Evolutionary conservation across 1,140 invertebrate species (phyloP).

Genomic region (Caerostris darwini): DNA sequence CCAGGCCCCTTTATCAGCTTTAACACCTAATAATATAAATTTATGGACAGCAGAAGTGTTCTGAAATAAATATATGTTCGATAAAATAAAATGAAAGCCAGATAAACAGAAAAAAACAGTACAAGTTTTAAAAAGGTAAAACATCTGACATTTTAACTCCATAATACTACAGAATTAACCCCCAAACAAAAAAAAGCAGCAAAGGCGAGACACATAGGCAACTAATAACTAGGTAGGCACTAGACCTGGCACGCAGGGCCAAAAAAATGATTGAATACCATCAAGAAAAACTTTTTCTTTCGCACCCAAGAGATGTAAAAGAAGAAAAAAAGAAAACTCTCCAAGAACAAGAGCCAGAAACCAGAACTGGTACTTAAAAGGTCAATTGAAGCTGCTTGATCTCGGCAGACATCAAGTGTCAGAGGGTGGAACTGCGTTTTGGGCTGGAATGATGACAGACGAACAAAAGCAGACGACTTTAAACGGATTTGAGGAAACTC

Average conservation of each 20-base stretch:
- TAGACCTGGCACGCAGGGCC: not conserved
- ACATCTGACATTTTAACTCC: no score
- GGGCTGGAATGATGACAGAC: not conserved
- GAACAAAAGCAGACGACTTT: not conserved
- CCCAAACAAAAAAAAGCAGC: not conserved
- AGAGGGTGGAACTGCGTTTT: conserved; percentile 10
- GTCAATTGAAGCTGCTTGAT: conserved; percentile 7
- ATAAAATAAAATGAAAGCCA: no score
- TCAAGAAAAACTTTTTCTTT: not conserved
- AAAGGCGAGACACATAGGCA: not conserved
- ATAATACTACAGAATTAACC: no score
- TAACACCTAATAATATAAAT: no score
- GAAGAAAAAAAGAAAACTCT: not conserved
- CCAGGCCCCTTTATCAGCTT: no score
- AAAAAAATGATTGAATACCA: conserved; percentile 19
- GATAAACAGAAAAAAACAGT: no score
- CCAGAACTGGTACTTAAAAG: conserved; percentile 21
- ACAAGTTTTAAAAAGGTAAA: no score
- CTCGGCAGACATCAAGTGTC: conserved; percentile 7
- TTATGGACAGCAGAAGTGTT: no score
- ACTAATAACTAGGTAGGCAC: not conserved
- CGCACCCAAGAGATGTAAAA: not conserved
- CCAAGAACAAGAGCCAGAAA: not conserved
- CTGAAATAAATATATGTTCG: no score
- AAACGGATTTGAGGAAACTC: conserved; percentile 26